A percentile compares a stretch with the other conserved stretches of the same genome.
These are phyloP conservation scores for Drosophila paranaensis DNA, from an alignment of 2,888 invertebrate species.

Conservation along the genomic window DNA sequence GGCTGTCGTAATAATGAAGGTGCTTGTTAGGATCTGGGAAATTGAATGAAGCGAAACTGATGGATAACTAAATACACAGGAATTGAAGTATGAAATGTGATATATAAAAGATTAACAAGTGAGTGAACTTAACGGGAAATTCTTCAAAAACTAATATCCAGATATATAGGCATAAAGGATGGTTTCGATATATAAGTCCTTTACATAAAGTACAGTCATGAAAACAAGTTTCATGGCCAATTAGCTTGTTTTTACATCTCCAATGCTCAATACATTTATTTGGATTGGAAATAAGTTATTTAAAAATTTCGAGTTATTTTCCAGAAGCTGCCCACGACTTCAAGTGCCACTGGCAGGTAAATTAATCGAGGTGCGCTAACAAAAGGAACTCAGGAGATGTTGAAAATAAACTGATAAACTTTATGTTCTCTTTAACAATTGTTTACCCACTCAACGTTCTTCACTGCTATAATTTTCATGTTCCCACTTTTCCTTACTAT, in stretches of 20 bases:
- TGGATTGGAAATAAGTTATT: no score
- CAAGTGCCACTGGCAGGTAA: neutral
- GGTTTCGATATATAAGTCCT: no score
- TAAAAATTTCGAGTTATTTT: no score
- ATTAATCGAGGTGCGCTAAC: neutral
- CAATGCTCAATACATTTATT: no score
- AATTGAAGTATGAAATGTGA: neutral
- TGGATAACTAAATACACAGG: neutral
- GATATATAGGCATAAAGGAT: no score
- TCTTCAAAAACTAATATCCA: neutral
- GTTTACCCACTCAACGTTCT: neutral
- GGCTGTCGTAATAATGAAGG: conserved; percentile 21
- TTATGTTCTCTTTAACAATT: neutral
- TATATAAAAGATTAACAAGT: neutral
- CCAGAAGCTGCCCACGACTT: neutral
- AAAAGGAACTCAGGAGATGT: neutral
- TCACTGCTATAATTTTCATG: neutral
- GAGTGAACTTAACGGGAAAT: neutral
- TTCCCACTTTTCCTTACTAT: neutral
- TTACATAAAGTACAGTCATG: no score
- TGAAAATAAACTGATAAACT: neutral
- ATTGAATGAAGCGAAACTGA: neutral
- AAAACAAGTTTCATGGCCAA: no score
- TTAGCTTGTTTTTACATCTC: no score
- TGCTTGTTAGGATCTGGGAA: conserved; percentile 19